phyloP scores from a whole-genome alignment of 2,797 vertebrate species.

The Mus caroli region DNA sequence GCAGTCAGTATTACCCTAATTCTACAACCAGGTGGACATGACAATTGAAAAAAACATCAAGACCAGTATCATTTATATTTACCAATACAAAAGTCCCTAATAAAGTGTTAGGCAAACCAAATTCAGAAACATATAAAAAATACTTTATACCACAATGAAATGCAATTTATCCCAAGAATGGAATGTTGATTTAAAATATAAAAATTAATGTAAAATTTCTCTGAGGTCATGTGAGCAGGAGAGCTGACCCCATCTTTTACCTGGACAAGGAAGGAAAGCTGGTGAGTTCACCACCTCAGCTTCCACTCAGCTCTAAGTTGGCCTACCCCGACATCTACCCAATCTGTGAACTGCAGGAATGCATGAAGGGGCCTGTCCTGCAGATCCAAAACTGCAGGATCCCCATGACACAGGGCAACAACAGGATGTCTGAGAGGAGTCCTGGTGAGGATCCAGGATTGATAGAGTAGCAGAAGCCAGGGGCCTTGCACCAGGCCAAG shows the following conservation, averaged over 20 bases:
- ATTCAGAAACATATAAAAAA: not conserved
- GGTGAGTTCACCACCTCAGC: not conserved
- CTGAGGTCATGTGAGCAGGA: not conserved
- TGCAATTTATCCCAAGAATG: not conserved
- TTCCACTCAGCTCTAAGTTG: not conserved
- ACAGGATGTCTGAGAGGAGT: not conserved
- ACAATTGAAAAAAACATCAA: not conserved
- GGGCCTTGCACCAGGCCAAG: not conserved
- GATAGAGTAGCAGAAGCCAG: not conserved
- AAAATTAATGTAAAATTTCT: not conserved
- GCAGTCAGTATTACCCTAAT: not conserved
- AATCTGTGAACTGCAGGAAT: not conserved
- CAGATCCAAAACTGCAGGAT: not conserved
- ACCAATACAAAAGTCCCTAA: not conserved
- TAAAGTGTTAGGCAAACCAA: not conserved
- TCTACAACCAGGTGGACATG: not conserved
- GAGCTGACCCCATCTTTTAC: not conserved
- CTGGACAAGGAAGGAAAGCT: not conserved
- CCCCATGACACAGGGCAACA: not conserved
- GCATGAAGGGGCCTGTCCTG: not conserved
- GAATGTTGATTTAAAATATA: constrained; percentile 35
- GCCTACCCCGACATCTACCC: not conserved
- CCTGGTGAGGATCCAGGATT: not conserved
- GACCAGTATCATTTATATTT: not conserved
- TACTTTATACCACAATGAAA: not conserved